A percentile compares a stretch with the other conserved stretches of the same genome.
Conservation (phyloP, 2,888 invertebrate genomes). For the Habrosyne pyritoides region DNA sequence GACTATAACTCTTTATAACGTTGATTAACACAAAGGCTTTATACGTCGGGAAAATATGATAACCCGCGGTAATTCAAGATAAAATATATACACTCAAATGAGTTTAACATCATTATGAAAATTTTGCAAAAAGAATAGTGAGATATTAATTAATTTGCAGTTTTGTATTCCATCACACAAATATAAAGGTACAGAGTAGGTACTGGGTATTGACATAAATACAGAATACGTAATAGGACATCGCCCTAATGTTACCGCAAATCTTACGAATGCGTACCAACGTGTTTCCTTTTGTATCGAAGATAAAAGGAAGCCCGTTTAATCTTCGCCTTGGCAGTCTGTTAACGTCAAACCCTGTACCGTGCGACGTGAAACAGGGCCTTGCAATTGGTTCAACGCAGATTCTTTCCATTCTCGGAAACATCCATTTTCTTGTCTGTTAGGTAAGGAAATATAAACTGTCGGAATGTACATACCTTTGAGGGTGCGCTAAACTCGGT, state of each 20-base stretch:
- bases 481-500: neutral
- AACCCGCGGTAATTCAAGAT: too few species aligned
- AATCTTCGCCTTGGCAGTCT: slow-evolving; percentile 45
- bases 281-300: slow-evolving; percentile 28
- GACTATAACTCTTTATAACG: too few species aligned
- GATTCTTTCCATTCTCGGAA: slow-evolving; percentile 31
- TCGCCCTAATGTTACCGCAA: neutral
- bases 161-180: too few species aligned
- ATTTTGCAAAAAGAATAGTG: too few species aligned
- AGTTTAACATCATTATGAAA: too few species aligned
- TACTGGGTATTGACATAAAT: neutral
- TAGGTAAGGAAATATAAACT: neutral
- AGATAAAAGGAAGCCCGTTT: slow-evolving; percentile 40
- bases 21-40: too few species aligned
- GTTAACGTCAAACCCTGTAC: slow-evolving; percentile 37
- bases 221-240: neutral
- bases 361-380: slow-evolving; percentile 20
- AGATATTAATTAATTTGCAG: too few species aligned
- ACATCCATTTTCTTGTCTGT: slow-evolving; percentile 23
- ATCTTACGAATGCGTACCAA: neutral
- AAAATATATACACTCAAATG: too few species aligned
- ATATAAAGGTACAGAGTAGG: neutral
- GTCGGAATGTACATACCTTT: neutral
- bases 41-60: too few species aligned
- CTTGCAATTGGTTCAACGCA: slow-evolving; percentile 41